These are phyloP conservation scores for Phacellophora camtschatica DNA, from an alignment of 30 jellyfish, hydroid and myxozoan genomes.

Conservation along the genomic window DNA sequence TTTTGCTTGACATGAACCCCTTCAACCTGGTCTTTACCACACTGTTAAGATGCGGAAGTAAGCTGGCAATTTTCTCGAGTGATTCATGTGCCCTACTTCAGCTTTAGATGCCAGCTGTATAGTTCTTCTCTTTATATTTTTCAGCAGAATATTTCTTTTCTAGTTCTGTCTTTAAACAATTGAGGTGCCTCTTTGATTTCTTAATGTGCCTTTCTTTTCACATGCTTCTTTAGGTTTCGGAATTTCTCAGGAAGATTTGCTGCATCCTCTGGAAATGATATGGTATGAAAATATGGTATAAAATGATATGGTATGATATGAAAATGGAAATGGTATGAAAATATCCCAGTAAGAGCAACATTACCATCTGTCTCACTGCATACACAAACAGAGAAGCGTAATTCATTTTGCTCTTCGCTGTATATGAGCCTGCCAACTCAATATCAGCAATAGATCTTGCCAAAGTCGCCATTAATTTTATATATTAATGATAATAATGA, in stretches of 20 bases:
- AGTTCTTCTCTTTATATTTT: constrained; percentile 2
- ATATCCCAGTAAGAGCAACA: constrained; percentile 2
- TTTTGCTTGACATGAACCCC: not conserved
- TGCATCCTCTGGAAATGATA: not conserved
- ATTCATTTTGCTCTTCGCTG: not conserved
- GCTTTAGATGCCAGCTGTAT: constrained; percentile 15
- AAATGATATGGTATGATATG: too few species aligned
- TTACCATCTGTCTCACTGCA: constrained; percentile 1
- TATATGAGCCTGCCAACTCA: constrained; percentile 7
- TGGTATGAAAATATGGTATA: too few species aligned
- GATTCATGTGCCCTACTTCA: constrained; percentile 2
- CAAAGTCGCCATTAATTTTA: too few species aligned
- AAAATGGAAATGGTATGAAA: not conserved
- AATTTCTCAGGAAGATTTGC: constrained; percentile 13
- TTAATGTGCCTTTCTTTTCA: constrained; percentile 1
- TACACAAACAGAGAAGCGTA: constrained; percentile 9
- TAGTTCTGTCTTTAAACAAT: not conserved
- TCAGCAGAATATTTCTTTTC: not conserved
- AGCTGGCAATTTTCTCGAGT: constrained; percentile 22
- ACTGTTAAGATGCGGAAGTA: constrained; percentile 1
- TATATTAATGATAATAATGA: too few species aligned
- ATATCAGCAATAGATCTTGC: constrained; percentile 11
- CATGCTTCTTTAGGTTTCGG: constrained; percentile 1
- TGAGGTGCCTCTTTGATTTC: constrained; percentile 6
- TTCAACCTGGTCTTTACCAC: not conserved